A percentile compares a stretch with the other conserved stretches of the same genome.
Evolutionary conservation across 2,888 invertebrate genomes (phyloP).

Genomic region (Ephialtes manifestator): DNA sequence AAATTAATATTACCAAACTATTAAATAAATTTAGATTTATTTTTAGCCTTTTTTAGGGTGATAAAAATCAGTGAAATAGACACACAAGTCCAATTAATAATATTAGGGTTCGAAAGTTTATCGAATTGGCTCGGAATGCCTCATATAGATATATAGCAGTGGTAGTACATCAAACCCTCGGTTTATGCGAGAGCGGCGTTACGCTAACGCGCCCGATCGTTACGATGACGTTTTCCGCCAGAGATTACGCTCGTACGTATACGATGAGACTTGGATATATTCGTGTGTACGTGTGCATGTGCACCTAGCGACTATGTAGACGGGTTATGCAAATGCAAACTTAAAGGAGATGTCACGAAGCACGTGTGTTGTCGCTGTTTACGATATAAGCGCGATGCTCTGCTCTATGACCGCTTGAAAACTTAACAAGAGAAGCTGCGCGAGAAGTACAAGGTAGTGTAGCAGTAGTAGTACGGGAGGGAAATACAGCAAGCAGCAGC

Average conservation of each 20-base stretch:
- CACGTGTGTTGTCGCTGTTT: conserved; percentile 51
- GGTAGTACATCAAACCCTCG: neutral
- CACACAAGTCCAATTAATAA: too few relatives aligned
- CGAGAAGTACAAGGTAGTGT: conserved; percentile 32
- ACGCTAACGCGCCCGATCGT: conserved; percentile 68
- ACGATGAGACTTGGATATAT: neutral
- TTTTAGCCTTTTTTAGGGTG: too few relatives aligned
- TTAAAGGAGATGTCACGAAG: conserved; percentile 70
- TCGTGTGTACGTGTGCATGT: neutral
- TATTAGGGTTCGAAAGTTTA: too few relatives aligned
- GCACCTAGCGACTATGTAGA: conserved; percentile 21
- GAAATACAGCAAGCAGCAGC: neutral
- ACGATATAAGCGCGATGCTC: neutral
- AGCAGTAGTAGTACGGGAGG: neutral
- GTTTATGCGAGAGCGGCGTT: conserved; percentile 46
- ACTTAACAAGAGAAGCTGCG: conserved; percentile 47
- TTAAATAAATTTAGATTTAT: too few relatives aligned
- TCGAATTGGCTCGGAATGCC: too few relatives aligned
- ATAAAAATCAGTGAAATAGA: too few relatives aligned
- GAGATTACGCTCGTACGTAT: conserved; percentile 63
- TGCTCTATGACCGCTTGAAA: conserved; percentile 39
- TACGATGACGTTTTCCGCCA: conserved; percentile 68
- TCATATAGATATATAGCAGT: neutral
- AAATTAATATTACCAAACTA: too few relatives aligned
- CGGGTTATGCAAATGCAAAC: conserved; percentile 66